Conservation (phyloP, 1,140 invertebrate genomes). For the Mizuhopecten yessoensis region DNA sequence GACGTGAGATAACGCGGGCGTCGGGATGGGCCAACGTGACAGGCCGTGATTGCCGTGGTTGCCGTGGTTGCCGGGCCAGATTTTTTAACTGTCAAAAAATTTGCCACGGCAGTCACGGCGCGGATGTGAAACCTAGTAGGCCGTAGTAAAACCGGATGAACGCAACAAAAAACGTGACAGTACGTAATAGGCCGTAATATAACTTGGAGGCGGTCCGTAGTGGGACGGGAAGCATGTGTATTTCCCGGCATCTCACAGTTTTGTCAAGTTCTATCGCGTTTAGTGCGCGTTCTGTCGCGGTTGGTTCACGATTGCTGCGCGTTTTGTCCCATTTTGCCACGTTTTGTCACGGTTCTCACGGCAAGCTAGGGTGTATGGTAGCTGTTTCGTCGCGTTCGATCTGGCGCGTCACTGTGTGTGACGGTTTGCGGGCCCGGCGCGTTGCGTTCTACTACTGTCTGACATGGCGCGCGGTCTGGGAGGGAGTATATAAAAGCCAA, state of each 20-base stretch:
- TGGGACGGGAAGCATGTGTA: slow-evolving; percentile 49
- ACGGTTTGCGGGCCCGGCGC: too few relatives aligned
- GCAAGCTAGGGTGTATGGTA: slow-evolving; percentile 44
- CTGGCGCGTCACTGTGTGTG: too few relatives aligned
- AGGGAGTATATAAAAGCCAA: too few relatives aligned
- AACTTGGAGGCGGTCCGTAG: slow-evolving; percentile 51
- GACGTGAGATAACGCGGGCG: slow-evolving; percentile 42
- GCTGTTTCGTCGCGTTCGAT: slow-evolving; percentile 15
- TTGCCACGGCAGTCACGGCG: slow-evolving; percentile 30
- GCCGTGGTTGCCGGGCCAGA: slow-evolving; percentile 48
- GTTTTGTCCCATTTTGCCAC: too few relatives aligned
- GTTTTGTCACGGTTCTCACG: slow-evolving; percentile 29
- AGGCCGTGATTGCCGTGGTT: slow-evolving; percentile 49
- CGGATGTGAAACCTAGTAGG: slow-evolving; percentile 41
- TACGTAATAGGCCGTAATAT: slow-evolving; percentile 51
- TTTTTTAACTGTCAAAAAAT: slow-evolving; percentile 56
- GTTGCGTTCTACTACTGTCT: too few relatives aligned
- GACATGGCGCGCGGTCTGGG: too few relatives aligned
- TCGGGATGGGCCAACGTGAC: slow-evolving; percentile 55
- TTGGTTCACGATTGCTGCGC: background rate
- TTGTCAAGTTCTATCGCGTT: slow-evolving; percentile 46
- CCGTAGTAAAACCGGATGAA: slow-evolving; percentile 39
- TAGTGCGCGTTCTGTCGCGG: slow-evolving; percentile 28
- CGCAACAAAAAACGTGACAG: slow-evolving; percentile 54
- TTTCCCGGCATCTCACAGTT: slow-evolving; percentile 47